phyloP scores from a whole-genome alignment of 2,797 vertebrate genomes.

The Psittacula derbiana region DNA sequence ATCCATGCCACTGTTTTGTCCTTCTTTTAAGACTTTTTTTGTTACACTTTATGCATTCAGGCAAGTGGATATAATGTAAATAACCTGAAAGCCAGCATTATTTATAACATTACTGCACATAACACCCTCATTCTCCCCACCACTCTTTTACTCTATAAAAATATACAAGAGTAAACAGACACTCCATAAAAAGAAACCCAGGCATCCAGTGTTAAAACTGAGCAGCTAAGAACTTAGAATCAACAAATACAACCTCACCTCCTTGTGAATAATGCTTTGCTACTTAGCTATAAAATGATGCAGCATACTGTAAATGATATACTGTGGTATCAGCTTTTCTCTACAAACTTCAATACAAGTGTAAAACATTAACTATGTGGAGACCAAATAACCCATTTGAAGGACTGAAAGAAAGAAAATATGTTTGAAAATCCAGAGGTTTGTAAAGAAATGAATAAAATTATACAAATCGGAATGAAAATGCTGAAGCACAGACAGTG shows the following conservation, averaged over 20 bases:
- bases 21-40: background rate
- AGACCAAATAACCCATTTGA: background rate
- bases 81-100: background rate
- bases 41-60: background rate
- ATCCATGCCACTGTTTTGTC: background rate
- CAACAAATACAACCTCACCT: background rate
- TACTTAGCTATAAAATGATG: background rate
- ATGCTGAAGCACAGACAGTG: background rate
- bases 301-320: background rate
- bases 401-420: background rate
- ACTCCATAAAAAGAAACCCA: slow-evolving; percentile 35
- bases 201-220: slow-evolving; percentile 18
- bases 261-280: background rate
- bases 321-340: background rate
- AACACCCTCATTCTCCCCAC: slow-evolving; percentile 54
- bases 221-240: slow-evolving; percentile 23
- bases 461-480: background rate
- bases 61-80: slow-evolving; percentile 33
- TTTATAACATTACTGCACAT: slow-evolving; percentile 43
- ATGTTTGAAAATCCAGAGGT: background rate
- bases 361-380: background rate
- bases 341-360: background rate
- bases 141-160: slow-evolving; percentile 49
- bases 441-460: background rate
- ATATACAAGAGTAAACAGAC: slow-evolving; percentile 41